phyloP scores from a whole-genome alignment of 2,888 invertebrate genomes.

The Melanchra persicariae region DNA sequence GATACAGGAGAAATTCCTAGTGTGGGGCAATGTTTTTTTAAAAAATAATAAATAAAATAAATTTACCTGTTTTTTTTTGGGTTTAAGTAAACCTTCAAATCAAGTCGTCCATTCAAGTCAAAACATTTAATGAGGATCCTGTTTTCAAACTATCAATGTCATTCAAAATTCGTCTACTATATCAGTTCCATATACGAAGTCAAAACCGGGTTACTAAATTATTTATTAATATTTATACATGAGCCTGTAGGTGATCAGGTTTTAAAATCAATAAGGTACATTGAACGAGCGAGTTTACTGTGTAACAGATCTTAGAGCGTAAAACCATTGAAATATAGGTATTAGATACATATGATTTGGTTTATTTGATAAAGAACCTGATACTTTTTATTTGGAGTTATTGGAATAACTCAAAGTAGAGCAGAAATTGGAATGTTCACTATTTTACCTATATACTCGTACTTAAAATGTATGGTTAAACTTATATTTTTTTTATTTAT shows the following conservation, averaged over 20 bases:
- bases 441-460: too few species aligned
- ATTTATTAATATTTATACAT: conserved; percentile 52
- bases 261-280: conserved; percentile 44
- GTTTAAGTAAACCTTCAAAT: not conserved
- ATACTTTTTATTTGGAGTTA: not conserved
- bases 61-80: not conserved
- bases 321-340: conserved; percentile 9
- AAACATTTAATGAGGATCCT: not conserved
- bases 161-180: conserved; percentile 24
- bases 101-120: not conserved
- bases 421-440: not conserved
- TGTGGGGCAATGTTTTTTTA: too few species aligned
- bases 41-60: too few species aligned
- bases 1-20: too few species aligned
- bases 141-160: conserved; percentile 4
- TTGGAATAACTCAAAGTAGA: not conserved
- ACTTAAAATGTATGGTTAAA: too few species aligned
- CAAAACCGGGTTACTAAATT: conserved; percentile 36
- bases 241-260: conserved; percentile 58
- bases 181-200: conserved; percentile 31
- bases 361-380: not conserved
- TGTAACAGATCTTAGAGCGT: conserved; percentile 15
- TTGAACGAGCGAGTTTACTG: not conserved
- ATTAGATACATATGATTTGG: conserved; percentile 5
- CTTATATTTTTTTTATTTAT: too few species aligned